phyloP scores from a whole-genome alignment of 2,888 invertebrate species.

The Thysanoteuthis rhombus region DNA sequence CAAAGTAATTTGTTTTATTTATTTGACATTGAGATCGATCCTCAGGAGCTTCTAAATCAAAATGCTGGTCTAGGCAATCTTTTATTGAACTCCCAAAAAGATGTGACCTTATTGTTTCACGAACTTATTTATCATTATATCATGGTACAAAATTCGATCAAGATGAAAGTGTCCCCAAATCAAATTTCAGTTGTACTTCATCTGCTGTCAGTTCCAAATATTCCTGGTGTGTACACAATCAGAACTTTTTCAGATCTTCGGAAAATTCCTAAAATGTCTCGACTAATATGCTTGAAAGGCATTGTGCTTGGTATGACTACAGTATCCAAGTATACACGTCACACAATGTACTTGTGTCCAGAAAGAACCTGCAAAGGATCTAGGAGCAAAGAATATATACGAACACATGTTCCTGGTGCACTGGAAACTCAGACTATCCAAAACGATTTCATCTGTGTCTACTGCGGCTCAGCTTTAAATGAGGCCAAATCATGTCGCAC shows the following conservation, averaged over 20 bases:
- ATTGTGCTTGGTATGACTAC: constrained; percentile 51
- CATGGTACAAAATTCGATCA: background rate
- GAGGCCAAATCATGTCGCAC: constrained; percentile 38
- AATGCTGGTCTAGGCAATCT: background rate
- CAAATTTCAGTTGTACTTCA: background rate
- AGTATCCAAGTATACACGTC: constrained; percentile 51
- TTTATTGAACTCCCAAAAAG: constrained; percentile 14
- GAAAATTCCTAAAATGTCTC: background rate
- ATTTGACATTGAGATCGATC: constrained; percentile 1
- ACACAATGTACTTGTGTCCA: constrained; percentile 56
- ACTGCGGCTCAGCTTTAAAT: constrained; percentile 47
- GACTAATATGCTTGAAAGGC: constrained; percentile 46
- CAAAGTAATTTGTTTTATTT: background rate
- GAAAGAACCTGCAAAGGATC: constrained; percentile 54
- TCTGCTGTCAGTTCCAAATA: constrained; percentile 15
- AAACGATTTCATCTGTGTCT: constrained; percentile 54
- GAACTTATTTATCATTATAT: constrained; percentile 22
- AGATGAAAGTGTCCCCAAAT: background rate
- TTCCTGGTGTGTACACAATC: background rate
- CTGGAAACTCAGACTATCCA: constrained; percentile 59
- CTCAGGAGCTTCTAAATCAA: constrained; percentile 21
- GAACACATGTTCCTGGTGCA: constrained; percentile 60
- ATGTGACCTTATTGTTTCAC: constrained; percentile 13
- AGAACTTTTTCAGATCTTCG: background rate
- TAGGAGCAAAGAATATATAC: constrained; percentile 54